Conservation (phyloP, 2,888 invertebrate genomes). For the Eurois occulta region DNA sequence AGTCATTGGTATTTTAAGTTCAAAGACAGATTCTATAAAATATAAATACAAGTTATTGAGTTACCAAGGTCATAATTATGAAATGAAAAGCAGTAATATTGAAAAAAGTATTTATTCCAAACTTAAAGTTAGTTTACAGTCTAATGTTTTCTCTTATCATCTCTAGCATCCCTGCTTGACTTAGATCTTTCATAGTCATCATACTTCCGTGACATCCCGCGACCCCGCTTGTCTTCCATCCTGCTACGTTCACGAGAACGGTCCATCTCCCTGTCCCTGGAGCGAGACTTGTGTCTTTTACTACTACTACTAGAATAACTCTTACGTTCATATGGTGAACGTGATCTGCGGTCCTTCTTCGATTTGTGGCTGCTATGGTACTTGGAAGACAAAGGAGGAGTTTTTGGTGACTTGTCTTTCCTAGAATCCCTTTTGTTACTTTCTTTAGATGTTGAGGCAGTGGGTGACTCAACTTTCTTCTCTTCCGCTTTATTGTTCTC, state of each 20-base stretch:
- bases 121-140: conserved; percentile 37
- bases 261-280: conserved; percentile 84
- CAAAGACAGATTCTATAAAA: background rate
- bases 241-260: conserved; percentile 82
- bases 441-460: conserved; percentile 87
- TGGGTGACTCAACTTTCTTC: conserved; percentile 85
- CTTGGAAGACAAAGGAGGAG: conserved; percentile 87
- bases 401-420: conserved; percentile 88
- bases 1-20: background rate
- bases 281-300: conserved; percentile 87
- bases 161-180: conserved; percentile 82
- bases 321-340: conserved; percentile 88
- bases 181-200: conserved; percentile 88
- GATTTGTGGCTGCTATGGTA: conserved; percentile 86
- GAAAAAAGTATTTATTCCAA: conserved; percentile 42
- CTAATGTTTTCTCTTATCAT: conserved; percentile 86
- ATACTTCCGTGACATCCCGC: conserved; percentile 83
- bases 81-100: conserved; percentile 11
- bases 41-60: too few relatives aligned
- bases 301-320: conserved; percentile 78
- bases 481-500: conserved; percentile 82
- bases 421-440: conserved; percentile 82
- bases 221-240: conserved; percentile 82
- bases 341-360: conserved; percentile 86
- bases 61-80: background rate